These are phyloP conservation scores for Ianthella basta DNA, from an alignment of 37 sponge, comb jelly and placozoan species.

Conservation along the genomic window DNA sequence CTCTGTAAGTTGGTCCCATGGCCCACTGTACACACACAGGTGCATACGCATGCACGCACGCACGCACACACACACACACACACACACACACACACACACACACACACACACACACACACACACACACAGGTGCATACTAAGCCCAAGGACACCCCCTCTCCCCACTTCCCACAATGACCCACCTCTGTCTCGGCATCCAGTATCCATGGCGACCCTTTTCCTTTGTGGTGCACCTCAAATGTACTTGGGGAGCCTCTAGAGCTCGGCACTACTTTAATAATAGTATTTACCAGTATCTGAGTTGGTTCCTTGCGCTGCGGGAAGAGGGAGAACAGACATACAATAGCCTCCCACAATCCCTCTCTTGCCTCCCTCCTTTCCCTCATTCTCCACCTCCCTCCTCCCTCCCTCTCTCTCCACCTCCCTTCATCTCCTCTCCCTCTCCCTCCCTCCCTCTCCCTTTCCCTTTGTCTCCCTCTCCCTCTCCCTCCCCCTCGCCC, in stretches of 20 bases:
- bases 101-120: background rate
- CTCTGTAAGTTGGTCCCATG: background rate
- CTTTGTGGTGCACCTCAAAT: slow-evolving; percentile 61
- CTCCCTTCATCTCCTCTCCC: too few relatives aligned
- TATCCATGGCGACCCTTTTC: slow-evolving; percentile 57
- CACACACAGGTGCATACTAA: too few relatives aligned
- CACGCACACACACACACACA: slow-evolving; percentile 1
- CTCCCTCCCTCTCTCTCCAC: too few relatives aligned
- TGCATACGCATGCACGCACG: too few relatives aligned
- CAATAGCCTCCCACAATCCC: too few relatives aligned
- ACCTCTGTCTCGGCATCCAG: slow-evolving; percentile 42
- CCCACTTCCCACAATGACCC: background rate
- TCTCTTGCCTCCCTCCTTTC: too few relatives aligned
- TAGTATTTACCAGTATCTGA: slow-evolving; percentile 21
- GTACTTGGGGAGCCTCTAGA: background rate
- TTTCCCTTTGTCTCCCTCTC: too few relatives aligned
- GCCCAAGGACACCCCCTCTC: background rate
- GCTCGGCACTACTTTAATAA: slow-evolving; percentile 33
- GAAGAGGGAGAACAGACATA: too few relatives aligned
- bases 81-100: slow-evolving; percentile 11
- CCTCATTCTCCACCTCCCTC: too few relatives aligned
- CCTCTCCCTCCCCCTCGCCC: too few relatives aligned
- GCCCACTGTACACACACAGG: background rate
- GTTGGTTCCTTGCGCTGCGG: slow-evolving; percentile 18
- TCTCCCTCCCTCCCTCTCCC: too few relatives aligned